Conservation (phyloP, 2,888 invertebrate species). For the Eutolmus rufibarbis region DNA sequence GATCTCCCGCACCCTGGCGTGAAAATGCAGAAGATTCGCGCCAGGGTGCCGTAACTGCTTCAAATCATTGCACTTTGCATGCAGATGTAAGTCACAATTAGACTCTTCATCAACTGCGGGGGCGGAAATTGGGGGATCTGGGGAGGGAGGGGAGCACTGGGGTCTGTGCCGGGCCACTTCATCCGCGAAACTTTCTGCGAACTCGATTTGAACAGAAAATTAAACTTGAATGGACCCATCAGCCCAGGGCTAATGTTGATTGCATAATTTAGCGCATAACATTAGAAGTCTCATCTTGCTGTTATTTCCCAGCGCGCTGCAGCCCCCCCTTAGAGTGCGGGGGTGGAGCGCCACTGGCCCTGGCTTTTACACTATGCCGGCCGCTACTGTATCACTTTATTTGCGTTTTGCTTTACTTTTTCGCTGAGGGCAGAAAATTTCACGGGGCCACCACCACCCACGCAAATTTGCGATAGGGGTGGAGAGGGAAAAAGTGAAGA, state of each 20-base stretch:
- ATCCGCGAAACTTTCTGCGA: conserved; percentile 23
- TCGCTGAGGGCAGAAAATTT: not conserved
- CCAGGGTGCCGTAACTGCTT: not conserved
- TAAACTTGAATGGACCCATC: conserved; percentile 39
- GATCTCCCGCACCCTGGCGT: not conserved
- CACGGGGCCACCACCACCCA: not conserved
- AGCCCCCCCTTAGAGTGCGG: not conserved
- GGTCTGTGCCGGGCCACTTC: conserved; percentile 8
- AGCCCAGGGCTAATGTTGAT: conserved; percentile 48
- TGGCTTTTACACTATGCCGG: not conserved
- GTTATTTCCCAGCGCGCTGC: conserved; percentile 34
- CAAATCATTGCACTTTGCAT: conserved; percentile 32
- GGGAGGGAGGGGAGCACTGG: no score
- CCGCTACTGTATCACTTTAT: not conserved
- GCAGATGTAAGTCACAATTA: conserved; percentile 28
- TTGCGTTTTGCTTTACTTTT: not conserved
- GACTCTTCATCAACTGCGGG: conserved; percentile 17
- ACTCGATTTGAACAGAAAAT: conserved; percentile 41
- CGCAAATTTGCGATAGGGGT: not conserved
- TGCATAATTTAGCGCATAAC: conserved; percentile 54
- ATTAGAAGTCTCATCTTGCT: conserved; percentile 45
- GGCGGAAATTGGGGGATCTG: not conserved
- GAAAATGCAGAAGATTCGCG: not conserved
- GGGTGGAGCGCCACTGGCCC: not conserved
- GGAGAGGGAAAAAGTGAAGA: not conserved